These are phyloP conservation scores for Poicephalus gulielmi DNA, from an alignment of 2,113 vertebrate genomes.

Conservation along the genomic window DNA sequence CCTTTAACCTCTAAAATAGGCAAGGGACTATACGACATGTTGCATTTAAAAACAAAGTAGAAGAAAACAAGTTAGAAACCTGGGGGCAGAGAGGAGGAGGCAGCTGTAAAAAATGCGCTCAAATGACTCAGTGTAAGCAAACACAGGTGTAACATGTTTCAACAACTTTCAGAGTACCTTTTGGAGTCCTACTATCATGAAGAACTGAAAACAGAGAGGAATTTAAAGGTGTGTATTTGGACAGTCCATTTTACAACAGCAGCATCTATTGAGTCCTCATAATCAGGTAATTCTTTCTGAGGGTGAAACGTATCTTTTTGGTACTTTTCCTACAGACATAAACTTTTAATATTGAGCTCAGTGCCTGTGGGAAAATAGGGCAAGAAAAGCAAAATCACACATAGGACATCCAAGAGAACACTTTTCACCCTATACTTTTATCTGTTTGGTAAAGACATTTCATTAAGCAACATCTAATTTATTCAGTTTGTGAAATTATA, in stretches of 20 bases:
- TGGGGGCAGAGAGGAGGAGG: background rate
- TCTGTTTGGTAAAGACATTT: background rate
- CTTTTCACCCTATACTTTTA: background rate
- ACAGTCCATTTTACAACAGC: background rate
- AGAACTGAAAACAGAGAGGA: background rate
- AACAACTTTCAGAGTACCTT: background rate
- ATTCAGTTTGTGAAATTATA: background rate
- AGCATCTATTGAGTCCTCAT: background rate
- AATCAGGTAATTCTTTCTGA: background rate
- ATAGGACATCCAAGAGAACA: background rate
- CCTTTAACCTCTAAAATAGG: constrained; percentile 29
- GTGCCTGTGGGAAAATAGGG: background rate
- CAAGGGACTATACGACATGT: constrained; percentile 28
- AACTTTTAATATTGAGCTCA: background rate
- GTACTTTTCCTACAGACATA: background rate
- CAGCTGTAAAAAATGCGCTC: background rate
- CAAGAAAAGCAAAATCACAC: background rate
- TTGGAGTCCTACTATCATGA: background rate
- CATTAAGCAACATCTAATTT: background rate
- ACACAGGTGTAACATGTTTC: background rate
- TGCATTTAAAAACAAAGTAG: constrained; percentile 18
- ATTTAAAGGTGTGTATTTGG: background rate
- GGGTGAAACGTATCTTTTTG: background rate
- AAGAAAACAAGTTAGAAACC: background rate
- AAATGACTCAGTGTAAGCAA: background rate